Conservation (phyloP, 2,113 vertebrate genomes). For the Hypocryptadius cinnamomeus region DNA sequence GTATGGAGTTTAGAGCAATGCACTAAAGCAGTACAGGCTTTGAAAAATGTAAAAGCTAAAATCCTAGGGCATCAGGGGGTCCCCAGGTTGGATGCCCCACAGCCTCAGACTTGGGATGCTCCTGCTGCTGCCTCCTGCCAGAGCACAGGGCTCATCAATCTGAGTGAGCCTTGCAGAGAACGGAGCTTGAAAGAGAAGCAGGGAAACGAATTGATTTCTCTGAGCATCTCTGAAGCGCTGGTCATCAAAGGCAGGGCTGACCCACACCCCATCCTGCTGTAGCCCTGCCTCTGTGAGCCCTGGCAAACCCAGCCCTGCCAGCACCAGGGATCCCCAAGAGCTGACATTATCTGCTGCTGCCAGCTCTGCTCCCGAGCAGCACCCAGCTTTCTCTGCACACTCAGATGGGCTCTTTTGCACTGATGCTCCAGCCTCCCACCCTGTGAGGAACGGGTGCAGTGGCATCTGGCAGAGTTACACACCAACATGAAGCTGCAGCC, state of each 20-base stretch:
- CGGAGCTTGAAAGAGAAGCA: rapidly evolving
- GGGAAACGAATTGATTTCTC: neutral
- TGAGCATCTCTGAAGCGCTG: neutral
- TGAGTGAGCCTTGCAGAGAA: rapidly evolving
- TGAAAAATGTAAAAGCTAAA: neutral
- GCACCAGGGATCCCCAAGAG: rapidly evolving
- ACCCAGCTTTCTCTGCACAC: neutral
- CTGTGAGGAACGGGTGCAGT: rapidly evolving
- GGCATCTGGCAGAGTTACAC: neutral
- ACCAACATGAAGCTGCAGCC: neutral
- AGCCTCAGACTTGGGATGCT: neutral
- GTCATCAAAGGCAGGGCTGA: neutral
- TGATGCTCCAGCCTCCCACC: neutral
- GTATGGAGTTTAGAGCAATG: neutral
- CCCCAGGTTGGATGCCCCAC: neutral
- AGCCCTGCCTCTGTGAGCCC: too few relatives aligned
- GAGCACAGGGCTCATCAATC: neutral
- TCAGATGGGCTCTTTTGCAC: neutral
- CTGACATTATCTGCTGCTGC: neutral
- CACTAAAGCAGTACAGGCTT: neutral
- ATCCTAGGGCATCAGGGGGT: rapidly evolving
- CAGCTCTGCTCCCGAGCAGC: neutral
- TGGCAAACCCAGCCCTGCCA: neutral
- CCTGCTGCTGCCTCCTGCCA: neutral
- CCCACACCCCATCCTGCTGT: neutral